phyloP scores from a whole-genome alignment of 2,888 invertebrate genomes.

The Panzeria rudis region DNA sequence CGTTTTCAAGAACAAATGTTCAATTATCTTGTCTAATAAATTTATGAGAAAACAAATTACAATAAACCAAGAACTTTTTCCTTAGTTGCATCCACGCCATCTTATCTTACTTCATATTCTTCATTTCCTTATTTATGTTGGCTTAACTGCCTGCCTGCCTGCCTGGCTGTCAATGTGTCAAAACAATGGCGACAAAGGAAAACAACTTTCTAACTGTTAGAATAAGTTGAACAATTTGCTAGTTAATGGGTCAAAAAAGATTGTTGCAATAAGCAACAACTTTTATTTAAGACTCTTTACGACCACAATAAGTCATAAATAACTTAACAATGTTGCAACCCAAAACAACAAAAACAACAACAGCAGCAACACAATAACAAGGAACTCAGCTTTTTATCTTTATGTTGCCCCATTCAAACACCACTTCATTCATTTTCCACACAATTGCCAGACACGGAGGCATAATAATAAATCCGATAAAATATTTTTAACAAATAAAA shows the following conservation, averaged over 20 bases:
- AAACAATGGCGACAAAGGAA: slow-evolving; percentile 36
- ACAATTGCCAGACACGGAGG: slow-evolving; percentile 56
- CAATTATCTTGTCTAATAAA: slow-evolving; percentile 32
- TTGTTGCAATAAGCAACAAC: slow-evolving; percentile 25
- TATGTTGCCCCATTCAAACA: slow-evolving; percentile 37
- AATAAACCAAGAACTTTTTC: neutral
- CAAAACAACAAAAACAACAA: slow-evolving; percentile 5
- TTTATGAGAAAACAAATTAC: neutral
- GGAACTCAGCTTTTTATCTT: slow-evolving; percentile 33
- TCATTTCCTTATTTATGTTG: slow-evolving; percentile 8
- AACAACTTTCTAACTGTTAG: slow-evolving; percentile 59
- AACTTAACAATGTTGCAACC: slow-evolving; percentile 50
- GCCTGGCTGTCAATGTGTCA: slow-evolving; percentile 45
- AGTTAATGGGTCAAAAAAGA: slow-evolving; percentile 57
- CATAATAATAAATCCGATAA: slow-evolving; percentile 29
- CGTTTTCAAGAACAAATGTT: neutral
- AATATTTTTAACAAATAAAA: slow-evolving; percentile 23
- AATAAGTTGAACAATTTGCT: slow-evolving; percentile 58
- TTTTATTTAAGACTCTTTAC: slow-evolving; percentile 43
- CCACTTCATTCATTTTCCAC: slow-evolving; percentile 57
- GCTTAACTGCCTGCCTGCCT: slow-evolving; percentile 6
- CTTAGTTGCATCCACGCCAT: slow-evolving; percentile 4
- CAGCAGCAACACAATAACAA: slow-evolving; percentile 42
- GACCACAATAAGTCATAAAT: slow-evolving; percentile 55
- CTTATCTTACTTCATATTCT: slow-evolving; percentile 1